phyloP scores from a whole-genome alignment of 2,113 vertebrate genomes.

The Megaceryle maxima region DNA sequence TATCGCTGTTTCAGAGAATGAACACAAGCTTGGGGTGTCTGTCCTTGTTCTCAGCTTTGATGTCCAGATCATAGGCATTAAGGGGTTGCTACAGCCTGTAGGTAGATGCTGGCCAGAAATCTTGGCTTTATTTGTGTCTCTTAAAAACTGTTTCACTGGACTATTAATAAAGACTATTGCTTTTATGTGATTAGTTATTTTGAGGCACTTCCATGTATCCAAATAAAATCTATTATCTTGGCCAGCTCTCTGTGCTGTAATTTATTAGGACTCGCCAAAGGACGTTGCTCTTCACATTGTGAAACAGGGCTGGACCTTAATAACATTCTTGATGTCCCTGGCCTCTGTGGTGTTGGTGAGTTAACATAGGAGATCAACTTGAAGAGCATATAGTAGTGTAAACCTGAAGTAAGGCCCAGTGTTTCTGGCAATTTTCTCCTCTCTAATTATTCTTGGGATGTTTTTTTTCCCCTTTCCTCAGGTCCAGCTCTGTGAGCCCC shows the following conservation, averaged over 20 bases:
- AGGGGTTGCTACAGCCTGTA: neutral
- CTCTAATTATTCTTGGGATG: neutral
- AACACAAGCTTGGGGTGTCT: neutral
- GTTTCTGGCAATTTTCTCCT: neutral
- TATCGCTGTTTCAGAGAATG: neutral
- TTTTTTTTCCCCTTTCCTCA: accelerated
- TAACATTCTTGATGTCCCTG: neutral
- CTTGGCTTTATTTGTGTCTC: neutral
- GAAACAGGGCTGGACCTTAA: neutral
- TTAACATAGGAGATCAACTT: neutral
- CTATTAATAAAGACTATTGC: neutral
- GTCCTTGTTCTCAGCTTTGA: neutral
- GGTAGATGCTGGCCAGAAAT: neutral
- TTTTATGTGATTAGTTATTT: neutral
- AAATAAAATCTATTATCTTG: neutral
- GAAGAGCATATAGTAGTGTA: neutral
- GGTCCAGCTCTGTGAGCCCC: neutral
- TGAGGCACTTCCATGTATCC: neutral
- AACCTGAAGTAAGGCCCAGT: neutral
- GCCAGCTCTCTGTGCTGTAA: neutral
- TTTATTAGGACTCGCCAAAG: accelerated
- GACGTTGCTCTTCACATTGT: neutral
- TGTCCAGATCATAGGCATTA: neutral
- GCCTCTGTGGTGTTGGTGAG: neutral
- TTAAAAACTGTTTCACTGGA: neutral